phyloP scores from a whole-genome alignment of 2,113 vertebrate genomes.

The Mandrillus leucophaeus region DNA sequence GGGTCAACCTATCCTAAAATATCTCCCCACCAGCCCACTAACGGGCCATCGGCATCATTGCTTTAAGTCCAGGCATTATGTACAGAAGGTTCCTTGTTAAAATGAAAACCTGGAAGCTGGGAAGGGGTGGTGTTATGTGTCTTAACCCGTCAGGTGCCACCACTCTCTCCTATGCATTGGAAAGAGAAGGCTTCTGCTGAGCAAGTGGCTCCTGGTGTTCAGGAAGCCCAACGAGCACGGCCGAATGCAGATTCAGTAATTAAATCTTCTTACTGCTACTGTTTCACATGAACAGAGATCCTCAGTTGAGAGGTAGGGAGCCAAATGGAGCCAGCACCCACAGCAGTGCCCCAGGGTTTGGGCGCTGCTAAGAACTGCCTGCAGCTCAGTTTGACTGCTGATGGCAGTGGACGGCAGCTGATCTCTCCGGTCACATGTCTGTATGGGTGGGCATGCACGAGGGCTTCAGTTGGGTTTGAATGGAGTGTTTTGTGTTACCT shows the following conservation, averaged over 20 bases:
- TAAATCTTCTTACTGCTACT: background rate
- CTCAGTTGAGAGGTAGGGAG: background rate
- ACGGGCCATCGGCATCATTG: background rate
- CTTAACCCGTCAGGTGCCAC: background rate
- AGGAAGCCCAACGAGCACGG: background rate
- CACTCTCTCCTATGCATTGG: background rate
- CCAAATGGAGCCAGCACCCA: background rate
- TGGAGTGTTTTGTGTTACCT: background rate
- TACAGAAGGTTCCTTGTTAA: background rate
- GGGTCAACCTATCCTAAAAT: background rate
- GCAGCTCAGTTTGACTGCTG: background rate
- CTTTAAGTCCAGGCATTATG: background rate
- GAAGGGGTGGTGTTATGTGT: fast-evolving
- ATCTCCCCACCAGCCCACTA: background rate
- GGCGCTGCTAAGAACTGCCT: background rate
- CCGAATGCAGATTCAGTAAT: background rate
- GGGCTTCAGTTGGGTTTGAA: background rate
- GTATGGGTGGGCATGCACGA: background rate
- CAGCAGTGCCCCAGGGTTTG: background rate
- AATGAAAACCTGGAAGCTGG: background rate
- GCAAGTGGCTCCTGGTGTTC: background rate
- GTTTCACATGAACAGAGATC: background rate
- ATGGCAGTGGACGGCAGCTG: no score
- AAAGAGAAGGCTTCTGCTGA: background rate
- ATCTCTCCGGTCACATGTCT: background rate